phyloP scores from a whole-genome alignment of 64 coral and sea anemone genomes.

The Cladopsammia gracilis region DNA sequence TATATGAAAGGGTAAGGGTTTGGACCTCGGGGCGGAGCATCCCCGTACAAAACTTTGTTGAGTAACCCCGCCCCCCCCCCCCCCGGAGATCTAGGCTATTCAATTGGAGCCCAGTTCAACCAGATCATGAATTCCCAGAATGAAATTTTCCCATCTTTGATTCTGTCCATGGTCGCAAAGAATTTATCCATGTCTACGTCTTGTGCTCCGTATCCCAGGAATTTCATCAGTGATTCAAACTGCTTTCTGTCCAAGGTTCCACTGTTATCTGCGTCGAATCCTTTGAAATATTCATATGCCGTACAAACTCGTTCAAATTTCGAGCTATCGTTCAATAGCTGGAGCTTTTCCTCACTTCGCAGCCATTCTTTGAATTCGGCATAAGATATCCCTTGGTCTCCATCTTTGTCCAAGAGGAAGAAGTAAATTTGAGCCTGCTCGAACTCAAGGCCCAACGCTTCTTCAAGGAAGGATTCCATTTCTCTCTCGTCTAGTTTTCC shows the following conservation, averaged over 20 bases:
- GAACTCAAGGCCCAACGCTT: conserved; percentile 35
- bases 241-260: conserved; percentile 51
- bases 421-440: conserved; percentile 52
- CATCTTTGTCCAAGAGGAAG: conserved; percentile 65
- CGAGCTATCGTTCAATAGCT: conserved; percentile 4
- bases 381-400: conserved; percentile 52
- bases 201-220: conserved; percentile 16
- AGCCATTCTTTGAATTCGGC: conserved; percentile 60
- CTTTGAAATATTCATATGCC: conserved; percentile 54
- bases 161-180: conserved; percentile 46
- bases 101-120: conserved; percentile 65
- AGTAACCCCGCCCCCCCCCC: too few relatives aligned
- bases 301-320: conserved; percentile 44
- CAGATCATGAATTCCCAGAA: conserved; percentile 72
- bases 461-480: conserved; percentile 29
- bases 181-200: conserved; percentile 41
- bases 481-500: conserved; percentile 56
- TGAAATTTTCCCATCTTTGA: conserved; percentile 56
- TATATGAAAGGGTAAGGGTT: too few relatives aligned
- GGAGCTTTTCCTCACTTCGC: conserved; percentile 43
- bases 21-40: too few relatives aligned
- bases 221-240: conserved; percentile 49
- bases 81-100: too few relatives aligned
- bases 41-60: too few relatives aligned
- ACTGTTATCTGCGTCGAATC: conserved; percentile 45